Evolutionary conservation across 2,797 vertebrate genomes (phyloP), one percentile per base, ranked within the genome.

Genomic region (Scarus forsteni): DNA sequence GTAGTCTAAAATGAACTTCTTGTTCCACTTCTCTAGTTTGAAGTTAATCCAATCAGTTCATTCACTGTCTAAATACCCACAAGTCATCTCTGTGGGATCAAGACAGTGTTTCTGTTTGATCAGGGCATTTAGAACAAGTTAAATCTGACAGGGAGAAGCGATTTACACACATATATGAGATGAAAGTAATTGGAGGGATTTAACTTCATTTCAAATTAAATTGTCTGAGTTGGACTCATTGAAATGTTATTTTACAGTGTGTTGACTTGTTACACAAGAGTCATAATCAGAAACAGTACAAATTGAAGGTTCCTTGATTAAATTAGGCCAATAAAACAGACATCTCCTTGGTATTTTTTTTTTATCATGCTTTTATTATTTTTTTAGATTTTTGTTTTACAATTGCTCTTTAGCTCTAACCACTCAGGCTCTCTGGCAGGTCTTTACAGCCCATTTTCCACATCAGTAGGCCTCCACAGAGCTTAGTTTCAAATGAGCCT

Each of bases 31-130:
- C 2, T 55, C 56, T 18, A 8, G 60, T 54, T 12, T 19, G 19
- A 60, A 36, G 35, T 66, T 10, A 38, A 35, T 7, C 43, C 15
- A 50, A 1, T 54, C 65, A 7, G 27, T 74, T 69, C 51, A 27
- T 18, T 69, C 3, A 0, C 11, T 14, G 56, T 46, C 38, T 60
- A 84, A 88, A 89, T 84, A 82, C 79, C 84, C 46, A 51, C 9
- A 58, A 84, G 48, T 79, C 73, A 84, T 60, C 60, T 59, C 63
- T 51, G 42, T 85, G 81, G 75, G 75, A 87, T 83, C 76, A 79
- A 66, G 55, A 39, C 58, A 27, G 42, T 58, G 34, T 70, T 60
- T 73, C 59, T 62, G 16, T 85, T 79, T 85, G 67, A 86, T 88
- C 85, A 75, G 66, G 43, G 48, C 57, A 50, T 54, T 65, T 74